phyloP scores from a whole-genome alignment of 2,888 invertebrate species.

The Dasysyrphus albostriatus region DNA sequence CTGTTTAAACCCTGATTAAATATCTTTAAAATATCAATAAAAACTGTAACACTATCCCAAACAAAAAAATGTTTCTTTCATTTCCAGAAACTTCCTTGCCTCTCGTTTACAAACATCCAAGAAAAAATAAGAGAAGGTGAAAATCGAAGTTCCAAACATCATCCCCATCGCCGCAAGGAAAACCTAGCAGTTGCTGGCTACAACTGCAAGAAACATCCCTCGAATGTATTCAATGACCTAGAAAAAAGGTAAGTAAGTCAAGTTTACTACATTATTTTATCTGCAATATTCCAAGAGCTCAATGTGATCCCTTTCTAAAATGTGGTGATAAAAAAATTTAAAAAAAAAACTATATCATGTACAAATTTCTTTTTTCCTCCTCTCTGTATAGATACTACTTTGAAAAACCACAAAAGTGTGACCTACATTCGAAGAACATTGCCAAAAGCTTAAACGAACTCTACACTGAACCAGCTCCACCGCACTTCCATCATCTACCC shows the following conservation, averaged over 20 bases:
- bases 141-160: constrained; percentile 79
- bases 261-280: constrained; percentile 39
- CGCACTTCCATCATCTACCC: constrained; percentile 66
- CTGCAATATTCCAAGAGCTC: constrained; percentile 12
- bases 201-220: constrained; percentile 74
- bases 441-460: constrained; percentile 83
- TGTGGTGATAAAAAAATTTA: background rate
- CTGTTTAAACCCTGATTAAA: too few relatives aligned
- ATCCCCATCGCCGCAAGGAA: constrained; percentile 72
- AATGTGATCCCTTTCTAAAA: constrained; percentile 13
- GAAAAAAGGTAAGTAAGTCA: constrained; percentile 73
- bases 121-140: constrained; percentile 80
- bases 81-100: constrained; percentile 81
- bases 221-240: constrained; percentile 67
- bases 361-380: background rate
- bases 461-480: constrained; percentile 80
- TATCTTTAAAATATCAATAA: too few relatives aligned
- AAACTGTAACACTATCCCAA: too few relatives aligned
- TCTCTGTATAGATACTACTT: constrained; percentile 80
- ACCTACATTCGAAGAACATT: constrained; percentile 82
- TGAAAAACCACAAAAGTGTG: constrained; percentile 82
- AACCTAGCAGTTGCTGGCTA: constrained; percentile 77
- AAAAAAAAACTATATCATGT: background rate
- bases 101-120: constrained; percentile 80
- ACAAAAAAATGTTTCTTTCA: background rate